Conservation (phyloP, 1,140 invertebrate genomes). For the Thaumatotibia leucotreta region DNA sequence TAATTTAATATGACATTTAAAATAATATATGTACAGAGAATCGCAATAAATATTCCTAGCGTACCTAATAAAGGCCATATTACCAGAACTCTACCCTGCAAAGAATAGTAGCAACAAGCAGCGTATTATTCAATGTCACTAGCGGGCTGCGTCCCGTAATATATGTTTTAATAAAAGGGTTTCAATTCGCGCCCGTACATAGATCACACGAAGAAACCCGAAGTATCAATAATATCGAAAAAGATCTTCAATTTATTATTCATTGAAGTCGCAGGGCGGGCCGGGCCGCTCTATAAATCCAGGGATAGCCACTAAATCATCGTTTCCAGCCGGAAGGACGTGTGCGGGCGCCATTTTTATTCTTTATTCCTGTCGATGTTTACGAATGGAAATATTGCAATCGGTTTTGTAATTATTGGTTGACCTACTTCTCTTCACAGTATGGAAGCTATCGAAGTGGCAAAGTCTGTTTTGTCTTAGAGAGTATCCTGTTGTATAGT, state of each 20-base stretch:
- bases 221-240: conserved; percentile 60
- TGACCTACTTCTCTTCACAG: not conserved
- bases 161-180: conserved; percentile 76
- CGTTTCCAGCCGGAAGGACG: conserved; percentile 38
- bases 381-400: conserved; percentile 32
- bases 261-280: conserved; percentile 46
- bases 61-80: conserved; percentile 62
- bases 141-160: conserved; percentile 65
- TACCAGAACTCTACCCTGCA: conserved; percentile 46
- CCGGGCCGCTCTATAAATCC: conserved; percentile 43
- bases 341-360: conserved; percentile 38
- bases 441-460: not conserved
- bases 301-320: conserved; percentile 49
- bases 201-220: conserved; percentile 50
- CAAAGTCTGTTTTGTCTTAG: not conserved
- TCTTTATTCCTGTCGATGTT: conserved; percentile 29
- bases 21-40: not conserved
- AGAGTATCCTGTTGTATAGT: not conserved
- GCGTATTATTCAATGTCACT: conserved; percentile 71
- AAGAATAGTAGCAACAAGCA: conserved; percentile 68
- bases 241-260: conserved; percentile 64
- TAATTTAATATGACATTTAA: no score
- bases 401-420: conserved; percentile 18
- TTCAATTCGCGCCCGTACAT: conserved; percentile 60
- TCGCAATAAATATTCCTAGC: conserved; percentile 56